Evolutionary conservation across 35 echinoderm and acorn worm species (phyloP), one percentile per base, ranked within the genome.

Genomic region (Eucidaris tribuloides): DNA sequence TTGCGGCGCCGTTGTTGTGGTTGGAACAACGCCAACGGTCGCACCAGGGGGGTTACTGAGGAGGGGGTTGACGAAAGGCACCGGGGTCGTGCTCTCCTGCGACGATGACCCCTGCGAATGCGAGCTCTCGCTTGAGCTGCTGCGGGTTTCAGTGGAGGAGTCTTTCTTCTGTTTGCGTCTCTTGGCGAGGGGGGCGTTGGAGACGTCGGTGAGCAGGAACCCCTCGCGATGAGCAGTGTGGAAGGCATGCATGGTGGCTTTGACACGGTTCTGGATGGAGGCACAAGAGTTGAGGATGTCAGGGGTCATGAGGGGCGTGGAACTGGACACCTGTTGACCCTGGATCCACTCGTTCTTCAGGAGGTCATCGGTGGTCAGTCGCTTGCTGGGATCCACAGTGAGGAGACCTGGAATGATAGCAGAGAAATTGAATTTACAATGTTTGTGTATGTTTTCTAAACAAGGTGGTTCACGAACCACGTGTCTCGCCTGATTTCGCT

Each of bases 161-260:
- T 99, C 87, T 63, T 97, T 99, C 62, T 99, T 99, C 46, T 85
- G 24, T 63, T 99, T 99, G 15, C 96, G 82, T 36, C 96, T 76
- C 77, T 99, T 99, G 18, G 96, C 96, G 0, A 99, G 71, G 11
- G 96, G 96, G 37, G 96, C 96, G 59, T 99, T 89, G 23, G 90
- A 93, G 20, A 99, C 96, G 58, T 99, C 96, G 66, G 92, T 89
- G 11, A 99, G 76, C 17, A 85, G 83, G 84, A 99, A 99, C n/a
- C 96, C 87, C 45, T 93, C 85, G 17, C 91, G 49, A 19, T 87
- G 85, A 31, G 91, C 86, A 32, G 60, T 84, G 55, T 99, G 96
- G 83, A 99, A 99, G 64, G 96, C 96, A 84, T 82, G 85, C 87
- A 99, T 86, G 34, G 94, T 99, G n/a, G 87, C 96, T 50, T 99